Evolutionary conservation across 2,113 vertebrate genomes (phyloP).

Genomic region (Australoheros scitulus): DNA sequence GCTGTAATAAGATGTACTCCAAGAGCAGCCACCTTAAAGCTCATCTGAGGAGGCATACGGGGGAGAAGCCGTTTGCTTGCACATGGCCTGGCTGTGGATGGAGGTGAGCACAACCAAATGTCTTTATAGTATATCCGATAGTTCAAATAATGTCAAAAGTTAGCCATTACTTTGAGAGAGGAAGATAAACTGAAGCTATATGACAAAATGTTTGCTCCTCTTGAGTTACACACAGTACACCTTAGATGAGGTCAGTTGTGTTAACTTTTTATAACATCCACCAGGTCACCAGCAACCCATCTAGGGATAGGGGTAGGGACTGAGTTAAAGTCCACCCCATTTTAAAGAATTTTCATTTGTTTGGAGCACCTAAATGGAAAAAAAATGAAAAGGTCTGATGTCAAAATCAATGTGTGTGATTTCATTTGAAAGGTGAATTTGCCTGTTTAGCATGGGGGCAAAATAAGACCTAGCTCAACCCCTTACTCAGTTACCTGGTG

Average conservation of each 20-base stretch:
- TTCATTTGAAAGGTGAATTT: background rate
- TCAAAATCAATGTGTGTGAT: background rate
- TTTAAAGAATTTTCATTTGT: background rate
- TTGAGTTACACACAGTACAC: background rate
- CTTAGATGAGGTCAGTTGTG: background rate
- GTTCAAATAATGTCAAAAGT: background rate
- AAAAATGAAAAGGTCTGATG: background rate
- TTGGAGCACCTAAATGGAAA: background rate
- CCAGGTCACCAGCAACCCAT: background rate
- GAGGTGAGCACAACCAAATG: constrained; percentile 86
- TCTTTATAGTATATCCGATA: background rate
- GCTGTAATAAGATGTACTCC: constrained; percentile 99
- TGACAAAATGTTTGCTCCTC: background rate
- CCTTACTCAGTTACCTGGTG: background rate
- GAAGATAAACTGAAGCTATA: background rate
- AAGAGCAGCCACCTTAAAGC: constrained; percentile 99
- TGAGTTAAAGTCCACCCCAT: background rate
- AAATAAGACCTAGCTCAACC: no score
- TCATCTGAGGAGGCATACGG: constrained; percentile 95
- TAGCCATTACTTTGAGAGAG: background rate
- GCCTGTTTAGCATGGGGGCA: background rate
- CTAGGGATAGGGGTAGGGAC: background rate
- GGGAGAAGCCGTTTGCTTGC: constrained; percentile 98
- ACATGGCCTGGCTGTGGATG: constrained; percentile 97
- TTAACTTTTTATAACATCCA: background rate